A percentile compares a stretch with the other conserved stretches of the same genome.
phyloP scores from a whole-genome alignment of 2,113 vertebrate species.

The Spilogale gracilis region DNA sequence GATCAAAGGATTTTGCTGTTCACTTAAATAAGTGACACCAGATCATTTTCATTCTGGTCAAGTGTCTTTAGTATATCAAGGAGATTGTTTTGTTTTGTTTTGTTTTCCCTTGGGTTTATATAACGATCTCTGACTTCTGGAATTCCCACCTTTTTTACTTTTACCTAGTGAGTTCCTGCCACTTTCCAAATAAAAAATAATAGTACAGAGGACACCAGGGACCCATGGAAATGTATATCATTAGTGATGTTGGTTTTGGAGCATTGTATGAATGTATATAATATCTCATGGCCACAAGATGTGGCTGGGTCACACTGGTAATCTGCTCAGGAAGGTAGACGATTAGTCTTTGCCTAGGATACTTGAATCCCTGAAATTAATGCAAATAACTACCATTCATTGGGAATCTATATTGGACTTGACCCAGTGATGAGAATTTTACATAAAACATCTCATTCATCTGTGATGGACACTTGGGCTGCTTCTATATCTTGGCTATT shows the following conservation, averaged over 20 bases:
- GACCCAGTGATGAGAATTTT: neutral
- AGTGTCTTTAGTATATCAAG: neutral
- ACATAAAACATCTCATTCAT: neutral
- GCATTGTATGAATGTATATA: neutral
- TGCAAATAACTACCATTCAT: neutral
- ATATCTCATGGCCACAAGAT: neutral
- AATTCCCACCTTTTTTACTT: neutral
- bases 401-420: neutral
- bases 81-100: neutral
- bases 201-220: neutral
- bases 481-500: neutral
- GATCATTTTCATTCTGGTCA: neutral
- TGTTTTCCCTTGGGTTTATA: neutral
- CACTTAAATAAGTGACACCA: neutral
- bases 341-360: neutral
- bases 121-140: neutral
- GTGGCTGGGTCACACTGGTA: neutral
- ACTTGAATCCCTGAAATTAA: neutral
- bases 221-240: neutral
- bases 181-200: neutral
- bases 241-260: neutral
- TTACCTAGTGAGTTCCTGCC: neutral
- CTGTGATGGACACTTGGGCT: neutral
- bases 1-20: neutral
- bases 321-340: neutral